Evolutionary conservation across 2,888 invertebrate genomes (phyloP), one percentile per base, ranked within the genome.

Genomic region (Sinelater perroti): DNA sequence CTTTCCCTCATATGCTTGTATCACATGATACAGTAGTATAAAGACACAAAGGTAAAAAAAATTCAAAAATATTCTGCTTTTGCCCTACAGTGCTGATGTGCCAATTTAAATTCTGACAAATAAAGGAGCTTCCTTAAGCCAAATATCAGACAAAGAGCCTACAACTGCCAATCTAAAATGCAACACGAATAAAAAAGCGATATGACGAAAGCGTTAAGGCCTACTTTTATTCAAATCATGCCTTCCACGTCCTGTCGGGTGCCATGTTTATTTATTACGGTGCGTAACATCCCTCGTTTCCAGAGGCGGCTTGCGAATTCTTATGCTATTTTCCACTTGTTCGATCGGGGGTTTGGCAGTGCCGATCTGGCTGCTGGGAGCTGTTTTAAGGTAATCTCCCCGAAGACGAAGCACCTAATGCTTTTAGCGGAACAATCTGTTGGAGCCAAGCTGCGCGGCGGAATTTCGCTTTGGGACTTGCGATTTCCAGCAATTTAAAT

Each of bases 241-340:
- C 36, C 17, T 49, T 35, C 20, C n/a, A 35, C 18, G 20, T 35
- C 36, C 38, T 50, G 50, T 50, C 40, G 16, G n/a, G 14, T 24
- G 40, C 24, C 50, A 50, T 50, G 38, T 50, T 36, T 50, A 50
- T 50, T 50, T 50, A 50, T 50, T 50, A 38, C 16, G 13, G 14
- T 17, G 26, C 26, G 21, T 36, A 50, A 20, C 46, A 20, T 33
- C 28, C 46, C 28, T 50, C 28, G 50, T 14, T 38, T 50, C 17
- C 36, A 36, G 38, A 38, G 38, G 38, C 28, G 38, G 36, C 50
- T 50, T 38, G 14, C 18, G 16, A 50, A 50, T 50, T 50, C 50
- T 51, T 18, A 42, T 31, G 33, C 40, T 42, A 40, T 51, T 51
- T 42, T 51, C 51, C 40, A 31, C 28, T 51, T 51, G 40, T 40